Percentiles rank a stretch among this genome's conserved stretches.
Conservation (phyloP, 2,888 invertebrate genomes). For the Phanerotoma sp. region DNA sequence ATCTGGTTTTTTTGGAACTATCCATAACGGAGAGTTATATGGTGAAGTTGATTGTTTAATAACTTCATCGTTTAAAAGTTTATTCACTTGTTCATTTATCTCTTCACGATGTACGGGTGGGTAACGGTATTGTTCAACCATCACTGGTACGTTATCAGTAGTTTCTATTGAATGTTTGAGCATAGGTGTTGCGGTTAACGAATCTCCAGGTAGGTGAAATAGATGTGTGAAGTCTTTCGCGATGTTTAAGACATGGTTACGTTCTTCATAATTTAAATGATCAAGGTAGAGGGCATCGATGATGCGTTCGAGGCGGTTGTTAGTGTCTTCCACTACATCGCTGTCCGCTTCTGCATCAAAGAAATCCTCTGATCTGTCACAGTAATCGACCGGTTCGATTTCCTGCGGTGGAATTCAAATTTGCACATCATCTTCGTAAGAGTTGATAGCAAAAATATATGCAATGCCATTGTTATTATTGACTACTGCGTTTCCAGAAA, state of each 20-base stretch:
- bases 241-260: not conserved
- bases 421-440: slow-evolving; percentile 9
- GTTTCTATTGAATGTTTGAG: not conserved
- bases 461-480: slow-evolving; percentile 7
- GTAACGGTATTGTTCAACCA: not conserved
- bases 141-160: not conserved
- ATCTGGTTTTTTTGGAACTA: no score
- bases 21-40: no score
- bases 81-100: not conserved
- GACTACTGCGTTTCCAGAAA: slow-evolving; percentile 19
- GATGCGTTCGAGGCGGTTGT: not conserved
- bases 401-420: slow-evolving; percentile 7
- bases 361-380: slow-evolving; percentile 2
- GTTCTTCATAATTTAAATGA: not conserved
- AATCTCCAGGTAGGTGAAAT: slow-evolving; percentile 10
- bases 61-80: not conserved
- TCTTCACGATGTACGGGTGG: not conserved
- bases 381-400: not conserved
- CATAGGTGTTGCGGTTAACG: not conserved
- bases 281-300: not conserved
- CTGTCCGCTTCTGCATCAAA: not conserved
- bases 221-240: not conserved
- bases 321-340: not conserved
- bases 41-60: not conserved
- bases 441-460: slow-evolving; percentile 18